phyloP scores from a whole-genome alignment of 2,797 vertebrate genomes.

The Melanotaenia nigrans region DNA sequence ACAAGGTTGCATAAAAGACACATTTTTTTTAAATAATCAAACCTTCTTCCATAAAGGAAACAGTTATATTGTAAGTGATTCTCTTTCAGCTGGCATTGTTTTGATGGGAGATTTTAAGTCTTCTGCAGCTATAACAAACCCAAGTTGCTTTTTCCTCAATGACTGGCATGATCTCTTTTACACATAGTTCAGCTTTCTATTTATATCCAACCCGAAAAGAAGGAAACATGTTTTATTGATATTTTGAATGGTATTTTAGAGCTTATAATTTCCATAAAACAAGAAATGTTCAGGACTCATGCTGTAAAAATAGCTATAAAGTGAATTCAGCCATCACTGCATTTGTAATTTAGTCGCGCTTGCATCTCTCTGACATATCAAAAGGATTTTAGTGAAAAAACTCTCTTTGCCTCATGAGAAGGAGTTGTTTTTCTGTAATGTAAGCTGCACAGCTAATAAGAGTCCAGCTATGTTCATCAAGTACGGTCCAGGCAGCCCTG shows the following conservation, averaged over 20 bases:
- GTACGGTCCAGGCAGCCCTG: not conserved
- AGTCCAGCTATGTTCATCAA: slow-evolving; percentile 8
- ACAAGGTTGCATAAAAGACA: too few relatives aligned
- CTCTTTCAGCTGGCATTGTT: too few relatives aligned
- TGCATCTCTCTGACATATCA: not conserved
- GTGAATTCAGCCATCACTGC: not conserved
- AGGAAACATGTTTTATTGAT: not conserved
- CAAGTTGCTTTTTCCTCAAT: too few relatives aligned
- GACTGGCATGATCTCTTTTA: not conserved
- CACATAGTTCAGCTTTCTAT: not conserved
- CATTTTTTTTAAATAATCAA: too few relatives aligned
- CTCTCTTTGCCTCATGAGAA: not conserved
- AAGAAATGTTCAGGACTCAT: not conserved
- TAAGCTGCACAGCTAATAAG: slow-evolving; percentile 2
- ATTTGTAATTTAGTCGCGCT: not conserved
- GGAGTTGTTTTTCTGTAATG: not conserved
- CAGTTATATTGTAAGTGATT: too few relatives aligned
- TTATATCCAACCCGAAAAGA: not conserved
- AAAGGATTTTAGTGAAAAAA: slow-evolving; percentile 1
- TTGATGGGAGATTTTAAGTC: too few relatives aligned
- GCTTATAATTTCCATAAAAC: not conserved
- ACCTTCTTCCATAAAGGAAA: too few relatives aligned
- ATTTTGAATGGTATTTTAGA: not conserved
- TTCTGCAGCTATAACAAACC: too few relatives aligned
- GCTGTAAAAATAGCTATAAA: not conserved